Conservation (phyloP, 2,113 vertebrate species). For the Odobenus rosmarus region DNA sequence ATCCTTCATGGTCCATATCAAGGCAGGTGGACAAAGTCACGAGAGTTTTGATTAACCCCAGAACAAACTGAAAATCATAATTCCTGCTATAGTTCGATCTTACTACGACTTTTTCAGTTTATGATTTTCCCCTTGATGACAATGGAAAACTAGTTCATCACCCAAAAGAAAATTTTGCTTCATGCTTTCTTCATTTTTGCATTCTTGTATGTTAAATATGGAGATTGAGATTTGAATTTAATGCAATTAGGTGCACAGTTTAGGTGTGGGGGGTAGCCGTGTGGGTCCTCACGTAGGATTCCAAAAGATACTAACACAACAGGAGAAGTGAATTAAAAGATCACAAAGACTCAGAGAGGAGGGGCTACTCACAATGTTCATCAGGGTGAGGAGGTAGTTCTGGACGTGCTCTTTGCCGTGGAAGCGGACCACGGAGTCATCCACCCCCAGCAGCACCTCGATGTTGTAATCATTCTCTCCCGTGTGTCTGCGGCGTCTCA, state of each 20-base stretch:
- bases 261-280: neutral
- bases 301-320: neutral
- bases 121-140: neutral
- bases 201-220: neutral
- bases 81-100: neutral
- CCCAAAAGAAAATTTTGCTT: neutral
- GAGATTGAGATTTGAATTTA: neutral
- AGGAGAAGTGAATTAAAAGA: neutral
- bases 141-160: neutral
- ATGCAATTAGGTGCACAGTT: neutral
- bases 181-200: neutral
- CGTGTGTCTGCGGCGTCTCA: constrained; percentile 87
- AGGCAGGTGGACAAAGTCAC: neutral
- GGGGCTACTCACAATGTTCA: constrained; percentile 96
- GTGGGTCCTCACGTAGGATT: neutral
- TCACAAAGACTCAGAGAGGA: neutral
- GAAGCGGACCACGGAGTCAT: constrained; percentile 97
- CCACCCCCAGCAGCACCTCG: constrained; percentile 96
- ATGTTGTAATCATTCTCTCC: constrained; percentile 95
- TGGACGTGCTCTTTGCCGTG: constrained; percentile 99
- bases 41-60: neutral
- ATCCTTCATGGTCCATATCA: neutral
- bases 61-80: constrained; percentile 24
- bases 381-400: constrained; percentile 98
- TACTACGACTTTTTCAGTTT: neutral